Percentiles rank a stretch among this genome's conserved stretches.
Conservation (phyloP, 2,797 vertebrate species). For the Kryptolebias ocellatus region DNA sequence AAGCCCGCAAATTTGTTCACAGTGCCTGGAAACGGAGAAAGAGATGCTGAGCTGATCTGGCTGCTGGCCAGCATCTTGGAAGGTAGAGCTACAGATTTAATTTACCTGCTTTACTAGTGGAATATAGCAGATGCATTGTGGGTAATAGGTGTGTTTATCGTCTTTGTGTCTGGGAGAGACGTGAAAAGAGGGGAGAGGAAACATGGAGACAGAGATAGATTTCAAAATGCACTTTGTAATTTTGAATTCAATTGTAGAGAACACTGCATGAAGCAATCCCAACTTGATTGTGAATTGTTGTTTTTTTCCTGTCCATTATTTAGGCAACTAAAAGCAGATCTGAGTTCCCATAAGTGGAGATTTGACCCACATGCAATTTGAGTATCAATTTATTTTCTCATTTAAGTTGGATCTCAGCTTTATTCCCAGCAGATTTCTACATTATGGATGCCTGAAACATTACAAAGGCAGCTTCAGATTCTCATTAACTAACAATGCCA, state of each 20-base stretch:
- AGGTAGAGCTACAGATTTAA: slow-evolving; percentile 69
- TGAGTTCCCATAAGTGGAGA: slow-evolving; percentile 62
- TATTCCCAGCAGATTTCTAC: slow-evolving; percentile 75
- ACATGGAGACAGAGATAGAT: slow-evolving; percentile 20
- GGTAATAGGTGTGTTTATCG: slow-evolving; percentile 31
- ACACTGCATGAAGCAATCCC: slow-evolving; percentile 14
- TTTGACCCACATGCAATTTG: slow-evolving; percentile 79
- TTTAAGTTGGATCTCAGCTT: slow-evolving; percentile 76
- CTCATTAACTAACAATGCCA: slow-evolving; percentile 76
- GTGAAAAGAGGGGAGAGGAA: slow-evolving; percentile 10
- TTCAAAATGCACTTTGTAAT: slow-evolving; percentile 41
- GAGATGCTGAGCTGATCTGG: slow-evolving; percentile 61
- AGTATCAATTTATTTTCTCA: slow-evolving; percentile 82
- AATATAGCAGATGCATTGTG: slow-evolving; percentile 48
- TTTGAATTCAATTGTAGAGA: slow-evolving; percentile 42
- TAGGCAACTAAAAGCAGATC: slow-evolving; percentile 68
- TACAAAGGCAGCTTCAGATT: slow-evolving; percentile 66
- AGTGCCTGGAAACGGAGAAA: slow-evolving; percentile 59
- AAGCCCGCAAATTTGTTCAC: slow-evolving; percentile 60
- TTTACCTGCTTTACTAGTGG: slow-evolving; percentile 67
- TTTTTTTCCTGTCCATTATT: slow-evolving; percentile 52
- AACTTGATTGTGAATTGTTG: slow-evolving; percentile 33
- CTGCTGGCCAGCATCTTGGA: slow-evolving; percentile 63
- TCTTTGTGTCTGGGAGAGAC: slow-evolving; percentile 30
- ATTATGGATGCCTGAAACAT: slow-evolving; percentile 66